Base-by-base conservation (phyloP, 2,797 vertebrate genomes). In the Oryzias sinensis region DNA sequence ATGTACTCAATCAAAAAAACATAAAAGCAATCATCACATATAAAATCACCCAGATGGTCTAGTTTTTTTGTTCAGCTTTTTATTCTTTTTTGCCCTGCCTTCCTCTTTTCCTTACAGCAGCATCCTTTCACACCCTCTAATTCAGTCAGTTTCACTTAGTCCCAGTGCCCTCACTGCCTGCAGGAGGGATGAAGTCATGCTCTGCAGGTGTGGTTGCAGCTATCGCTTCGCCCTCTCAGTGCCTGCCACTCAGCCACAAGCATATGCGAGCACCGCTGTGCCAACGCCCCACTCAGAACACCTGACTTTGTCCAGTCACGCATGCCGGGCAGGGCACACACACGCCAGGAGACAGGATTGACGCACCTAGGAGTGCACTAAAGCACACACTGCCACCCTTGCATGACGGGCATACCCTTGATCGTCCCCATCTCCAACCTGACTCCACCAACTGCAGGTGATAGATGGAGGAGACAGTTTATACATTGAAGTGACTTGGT, bases 391-490 rank as follows among this genome's bases (percentile, higher is more conserved):
- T 24, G 16, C 46, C 79, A 80, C 59, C 72, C 74, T 79, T 81
- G 81, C 87, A 72, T 89, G 85, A 87, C 87, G 85, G 84, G 72
- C 85, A 72, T 72, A 77, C 80, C 85, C 86, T 84, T 83, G 78
- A 86, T 72, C 71, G 83, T 83, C 77, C 80, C 76, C 54, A 22
- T 56, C 42, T 68, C 18, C 69, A 72, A 59, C 56, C 62, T 60
- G 59, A 25, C 76, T 79, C 13, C 13, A 59, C 76, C 77, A 62
- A 72, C 76, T 73, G 81, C 70, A 58, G 49, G 49, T 73, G 66
- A 77, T 70, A 49, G 27, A 29, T 62, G 37, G 48, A 56, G 16
- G 14, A 50, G 43, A 14, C 7, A n/a, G 47, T 40, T 18, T n/a
- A 24, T 22, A 18, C 48, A 44, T 47, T 74, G 65, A 43, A 68